Conservation (phyloP, 1,140 invertebrate species). For the Lasioglossum baleicum region DNA sequence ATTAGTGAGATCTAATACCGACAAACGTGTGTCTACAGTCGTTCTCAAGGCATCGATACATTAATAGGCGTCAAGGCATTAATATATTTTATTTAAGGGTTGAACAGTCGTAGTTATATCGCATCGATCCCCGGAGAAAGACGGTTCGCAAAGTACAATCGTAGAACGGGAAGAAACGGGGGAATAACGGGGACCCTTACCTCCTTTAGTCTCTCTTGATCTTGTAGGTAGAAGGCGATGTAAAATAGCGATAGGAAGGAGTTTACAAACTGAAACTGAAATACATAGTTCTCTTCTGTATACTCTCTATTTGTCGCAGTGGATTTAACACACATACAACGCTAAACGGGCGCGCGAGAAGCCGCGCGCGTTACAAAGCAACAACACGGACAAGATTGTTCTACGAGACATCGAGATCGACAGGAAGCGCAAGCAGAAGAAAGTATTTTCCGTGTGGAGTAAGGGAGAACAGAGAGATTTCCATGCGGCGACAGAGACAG, state of each 20-base stretch:
- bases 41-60: not conserved
- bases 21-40: not conserved
- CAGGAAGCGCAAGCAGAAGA: slow-evolving; percentile 49
- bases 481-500: slow-evolving; percentile 67
- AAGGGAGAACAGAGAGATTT: slow-evolving; percentile 60
- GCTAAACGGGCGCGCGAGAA: slow-evolving; percentile 1
- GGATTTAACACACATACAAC: slow-evolving; percentile 36
- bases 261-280: slow-evolving; percentile 98
- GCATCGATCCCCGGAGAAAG: not conserved
- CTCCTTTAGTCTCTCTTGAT: slow-evolving; percentile 97
- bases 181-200: slow-evolving; percentile 81
- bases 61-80: no score
- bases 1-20: not conserved
- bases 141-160: not conserved
- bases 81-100: no score
- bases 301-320: slow-evolving; percentile 29
- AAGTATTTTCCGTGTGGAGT: not conserved
- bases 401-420: slow-evolving; percentile 25
- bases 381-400: not conserved
- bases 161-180: not conserved
- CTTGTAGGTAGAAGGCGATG: slow-evolving; percentile 98
- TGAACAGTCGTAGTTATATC: no score
- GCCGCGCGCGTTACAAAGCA: no score
- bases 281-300: slow-evolving; percentile 61
- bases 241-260: slow-evolving; percentile 98